Base-by-base conservation (phyloP, 2,797 vertebrate species). In the Ctenopoma kingsleyae region DNA sequence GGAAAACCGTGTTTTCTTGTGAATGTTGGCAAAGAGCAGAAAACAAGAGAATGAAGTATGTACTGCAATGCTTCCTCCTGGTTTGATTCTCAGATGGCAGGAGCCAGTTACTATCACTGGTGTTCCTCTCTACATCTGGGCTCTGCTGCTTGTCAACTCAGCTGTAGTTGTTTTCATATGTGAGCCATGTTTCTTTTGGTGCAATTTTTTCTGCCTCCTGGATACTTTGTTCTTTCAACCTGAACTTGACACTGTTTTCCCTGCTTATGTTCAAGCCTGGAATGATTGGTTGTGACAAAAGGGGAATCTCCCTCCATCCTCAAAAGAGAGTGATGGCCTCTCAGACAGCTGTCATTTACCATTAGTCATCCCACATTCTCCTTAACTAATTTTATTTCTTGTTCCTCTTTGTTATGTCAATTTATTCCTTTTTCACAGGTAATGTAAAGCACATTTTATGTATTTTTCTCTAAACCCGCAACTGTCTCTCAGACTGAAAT, bases 251-350 rank as follows among this genome's bases (percentile, higher is more conserved):
- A 88, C 89, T 88, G 91, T 91, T 92, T 90, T 88, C 77, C 48
- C 80, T 87, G 66, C 78, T 91, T 86, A 87, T 85, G 81, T 88
- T 92, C 78, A 81, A 84, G 80, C 76, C 82, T 88, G 60, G 71
- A 86, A 72, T 92, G 89, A 93, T 93, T 91, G 89, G 87, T 85
- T 91, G 78, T 94, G 93, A 94, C 92, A 92, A 90, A 88, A 82
- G 86, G 68, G 84, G 76, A 76, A 88, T 92, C 84, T 87, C 65
- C 74, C 62, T 85, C 83, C 78, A 74, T 87, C 83, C 73, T 89
- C 82, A 80, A 80, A 86, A 83, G 77, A 78, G 85, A 91, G 82
- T 90, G 82, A 88, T 81, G 84, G 87, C 85, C 89, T 80, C 76
- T 91, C 80, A 89, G 91, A 91, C 91, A 93, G 89, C 92, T 93